These are phyloP conservation scores for Mizuhopecten yessoensis DNA, from an alignment of 1,140 invertebrate genomes.

Conservation along the genomic window DNA sequence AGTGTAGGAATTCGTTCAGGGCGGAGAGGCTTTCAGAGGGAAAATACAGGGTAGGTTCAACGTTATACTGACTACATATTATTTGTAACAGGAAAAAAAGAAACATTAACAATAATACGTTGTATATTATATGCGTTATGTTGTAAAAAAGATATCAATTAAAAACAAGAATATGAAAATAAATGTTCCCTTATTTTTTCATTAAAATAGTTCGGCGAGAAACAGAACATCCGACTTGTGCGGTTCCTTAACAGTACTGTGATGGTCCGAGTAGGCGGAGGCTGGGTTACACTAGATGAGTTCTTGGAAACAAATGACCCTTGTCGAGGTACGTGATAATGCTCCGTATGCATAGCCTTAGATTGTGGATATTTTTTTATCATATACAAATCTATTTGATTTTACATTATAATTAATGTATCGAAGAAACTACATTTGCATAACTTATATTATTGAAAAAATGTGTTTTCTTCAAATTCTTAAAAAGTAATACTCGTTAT, in stretches of 20 bases:
- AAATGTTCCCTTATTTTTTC: constrained; percentile 72
- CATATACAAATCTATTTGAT: too few species aligned
- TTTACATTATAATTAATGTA: too few species aligned
- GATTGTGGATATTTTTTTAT: too few species aligned
- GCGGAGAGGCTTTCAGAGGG: constrained; percentile 99
- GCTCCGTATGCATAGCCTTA: too few species aligned
- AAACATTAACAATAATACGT: background rate
- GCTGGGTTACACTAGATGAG: constrained; percentile 96
- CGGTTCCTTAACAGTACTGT: constrained; percentile 87
- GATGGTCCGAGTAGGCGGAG: constrained; percentile 96
- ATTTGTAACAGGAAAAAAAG: background rate
- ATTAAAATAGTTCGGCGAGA: constrained; percentile 94
- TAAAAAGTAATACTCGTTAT: too few species aligned
- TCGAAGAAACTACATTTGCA: too few species aligned
- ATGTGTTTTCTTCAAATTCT: too few species aligned
- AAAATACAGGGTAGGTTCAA: constrained; percentile 95
- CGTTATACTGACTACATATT: background rate
- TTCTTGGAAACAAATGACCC: constrained; percentile 95
- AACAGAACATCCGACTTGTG: constrained; percentile 97
- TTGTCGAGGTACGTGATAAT: constrained; percentile 84
- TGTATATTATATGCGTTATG: background rate
- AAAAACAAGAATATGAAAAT: too few species aligned
- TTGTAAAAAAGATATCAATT: background rate
- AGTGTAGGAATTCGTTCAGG: constrained; percentile 97
- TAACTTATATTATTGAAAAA: too few species aligned